Conservation (phyloP, 2,797 vertebrate genomes). For the Pantherophis vulpinus region DNA sequence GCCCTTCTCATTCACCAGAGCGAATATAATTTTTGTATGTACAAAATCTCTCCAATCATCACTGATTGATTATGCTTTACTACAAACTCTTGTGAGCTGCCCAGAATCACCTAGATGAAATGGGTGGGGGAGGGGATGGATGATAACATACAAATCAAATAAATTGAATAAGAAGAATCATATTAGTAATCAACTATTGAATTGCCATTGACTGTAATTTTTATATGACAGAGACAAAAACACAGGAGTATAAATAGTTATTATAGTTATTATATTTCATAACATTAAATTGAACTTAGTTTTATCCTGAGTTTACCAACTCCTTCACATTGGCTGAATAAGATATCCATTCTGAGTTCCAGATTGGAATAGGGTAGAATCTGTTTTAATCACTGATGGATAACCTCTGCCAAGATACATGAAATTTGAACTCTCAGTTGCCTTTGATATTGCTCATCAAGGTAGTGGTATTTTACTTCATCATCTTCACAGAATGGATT, state of each 20-base stretch:
- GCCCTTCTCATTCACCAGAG: not conserved
- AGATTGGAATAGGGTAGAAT: not conserved
- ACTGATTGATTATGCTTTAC: not conserved
- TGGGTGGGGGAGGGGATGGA: not conserved
- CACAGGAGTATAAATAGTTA: not conserved
- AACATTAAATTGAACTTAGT: not conserved
- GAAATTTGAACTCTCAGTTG: not conserved
- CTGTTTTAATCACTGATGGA: not conserved
- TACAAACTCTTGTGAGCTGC: not conserved
- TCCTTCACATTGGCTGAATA: not conserved
- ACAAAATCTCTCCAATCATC: not conserved
- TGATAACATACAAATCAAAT: not conserved
- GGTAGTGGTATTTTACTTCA: not conserved
- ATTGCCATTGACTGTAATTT: not conserved
- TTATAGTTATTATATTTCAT: not conserved
- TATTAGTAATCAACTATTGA: not conserved
- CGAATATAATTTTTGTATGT: not conserved
- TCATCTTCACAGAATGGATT: not conserved
- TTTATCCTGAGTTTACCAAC: not conserved
- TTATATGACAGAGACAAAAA: not conserved
- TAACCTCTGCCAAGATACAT: not conserved
- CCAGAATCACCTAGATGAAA: not conserved
- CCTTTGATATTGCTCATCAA: not conserved
- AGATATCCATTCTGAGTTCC: not conserved
- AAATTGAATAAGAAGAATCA: not conserved